These are phyloP conservation scores for Cryptocephalus primarius DNA, from an alignment of 2,888 invertebrate genomes.

Conservation along the genomic window DNA sequence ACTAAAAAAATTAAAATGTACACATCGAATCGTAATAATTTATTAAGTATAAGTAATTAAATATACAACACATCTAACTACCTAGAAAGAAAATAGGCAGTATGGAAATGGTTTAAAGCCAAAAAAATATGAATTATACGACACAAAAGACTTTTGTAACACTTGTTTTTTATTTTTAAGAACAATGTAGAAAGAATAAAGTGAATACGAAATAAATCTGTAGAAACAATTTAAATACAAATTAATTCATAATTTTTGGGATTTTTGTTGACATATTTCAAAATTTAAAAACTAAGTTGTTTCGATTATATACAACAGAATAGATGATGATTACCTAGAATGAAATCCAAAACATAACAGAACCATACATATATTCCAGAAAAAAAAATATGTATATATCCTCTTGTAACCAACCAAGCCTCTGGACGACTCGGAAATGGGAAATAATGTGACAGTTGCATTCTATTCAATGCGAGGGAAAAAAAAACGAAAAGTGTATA, in stretches of 20 bases:
- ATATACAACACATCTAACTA: constrained; percentile 29
- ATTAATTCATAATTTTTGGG: too few relatives aligned
- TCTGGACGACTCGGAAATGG: not conserved
- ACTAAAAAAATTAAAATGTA: too few relatives aligned
- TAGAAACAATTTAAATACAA: constrained; percentile 3
- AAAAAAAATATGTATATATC: too few relatives aligned
- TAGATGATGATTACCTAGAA: too few relatives aligned
- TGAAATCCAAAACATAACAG: too few relatives aligned
- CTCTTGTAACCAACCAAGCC: too few relatives aligned
- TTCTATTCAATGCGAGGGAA: constrained; percentile 6
- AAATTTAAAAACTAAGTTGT: not conserved
- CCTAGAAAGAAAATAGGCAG: constrained; percentile 21
- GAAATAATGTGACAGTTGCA: not conserved
- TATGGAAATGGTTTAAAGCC: constrained; percentile 16
- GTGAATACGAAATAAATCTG: constrained; percentile 3
- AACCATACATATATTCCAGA: too few relatives aligned
- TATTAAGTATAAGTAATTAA: constrained; percentile 32
- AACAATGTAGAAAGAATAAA: constrained; percentile 1
- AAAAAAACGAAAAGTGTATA: constrained; percentile 10
- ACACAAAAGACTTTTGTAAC: constrained; percentile 9
- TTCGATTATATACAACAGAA: too few relatives aligned
- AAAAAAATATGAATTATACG: constrained; percentile 9
- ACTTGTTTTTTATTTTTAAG: constrained; percentile 3
- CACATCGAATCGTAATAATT: constrained; percentile 23
- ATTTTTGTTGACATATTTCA: not conserved